Base-by-base conservation (phyloP, 2,888 invertebrate genomes). In the Omphaloscelis lunosa region DNA sequence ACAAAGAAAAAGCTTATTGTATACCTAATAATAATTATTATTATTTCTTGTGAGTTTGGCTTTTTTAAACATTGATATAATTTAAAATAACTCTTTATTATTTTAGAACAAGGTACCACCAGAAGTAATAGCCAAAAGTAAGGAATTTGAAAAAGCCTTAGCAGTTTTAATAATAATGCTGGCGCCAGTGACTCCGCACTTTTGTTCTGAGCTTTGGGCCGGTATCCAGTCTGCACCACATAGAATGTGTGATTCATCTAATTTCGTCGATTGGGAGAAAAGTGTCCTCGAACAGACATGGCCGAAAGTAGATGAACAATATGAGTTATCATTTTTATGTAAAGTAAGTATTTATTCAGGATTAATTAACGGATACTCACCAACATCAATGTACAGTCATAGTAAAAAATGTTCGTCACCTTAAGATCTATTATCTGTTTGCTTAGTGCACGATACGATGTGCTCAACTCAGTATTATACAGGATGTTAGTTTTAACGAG, bases 141-240 rank as follows among this genome's bases (percentile, higher is more conserved):
- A 95, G 74, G 97, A 98, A 90, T 99, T 97, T 93, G 98, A 99
- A 95, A 96, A 98, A 88, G 97, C 98, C 9, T 95, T 99, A 74
- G 98, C 98, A 0, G 96, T 97, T 45, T 97, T 99, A 89, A 97
- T 99, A 73, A 98, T 99, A 83, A 98, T 99, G 97, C 91, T 99
- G 61, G 97, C 99, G 7, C 99, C 99, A 0, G 97, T 99, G 91
- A 98, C 98, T 0, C 99, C 99, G 0, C 98, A 99, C 94, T 99
- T 99, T 94, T 98, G 99, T 53, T 98, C 98, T 0, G 99, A 99
- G 94, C 95, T 99, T 27, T 99, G 99, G 99, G 97, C 97, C 39
- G 98, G 98, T 69, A 98, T 98, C 89, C 95, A 97, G 56, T 97
- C 97, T 0, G 97, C 97, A 5, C 97, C 98, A 8, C 96, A 97